Evolutionary conservation across 2,797 vertebrate species (phyloP).

Genomic region (Acridotheres tristis): DNA sequence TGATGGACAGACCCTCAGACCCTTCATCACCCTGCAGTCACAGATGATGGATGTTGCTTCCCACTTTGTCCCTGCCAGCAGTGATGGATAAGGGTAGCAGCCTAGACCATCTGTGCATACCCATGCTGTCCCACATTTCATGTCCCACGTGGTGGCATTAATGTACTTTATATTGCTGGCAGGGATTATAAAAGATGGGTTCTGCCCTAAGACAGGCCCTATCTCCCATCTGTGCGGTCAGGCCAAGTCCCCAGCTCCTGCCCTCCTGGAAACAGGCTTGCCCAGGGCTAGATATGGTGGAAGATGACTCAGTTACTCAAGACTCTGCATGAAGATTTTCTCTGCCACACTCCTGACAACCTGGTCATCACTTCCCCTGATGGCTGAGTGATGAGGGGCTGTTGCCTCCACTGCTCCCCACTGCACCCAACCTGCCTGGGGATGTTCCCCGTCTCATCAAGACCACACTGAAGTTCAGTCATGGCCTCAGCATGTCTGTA

Average conservation of each 20-base stretch:
- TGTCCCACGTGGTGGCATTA: background rate
- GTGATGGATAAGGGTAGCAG: background rate
- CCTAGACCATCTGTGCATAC: fast-evolving
- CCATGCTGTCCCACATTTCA: fast-evolving
- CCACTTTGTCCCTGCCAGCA: background rate
- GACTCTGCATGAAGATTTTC: background rate
- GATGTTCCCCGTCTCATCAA: fast-evolving
- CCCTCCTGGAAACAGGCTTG: fast-evolving
- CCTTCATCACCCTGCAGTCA: fast-evolving
- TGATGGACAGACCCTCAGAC: background rate
- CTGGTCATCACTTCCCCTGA: background rate
- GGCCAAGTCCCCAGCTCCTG: background rate
- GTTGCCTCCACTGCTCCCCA: background rate
- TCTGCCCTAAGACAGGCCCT: background rate
- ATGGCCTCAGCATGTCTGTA: background rate
- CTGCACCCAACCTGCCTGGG: background rate
- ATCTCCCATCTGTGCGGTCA: fast-evolving
- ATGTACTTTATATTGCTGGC: background rate
- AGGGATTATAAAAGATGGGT: background rate
- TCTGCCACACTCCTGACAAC: background rate
- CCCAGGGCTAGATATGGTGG: background rate
- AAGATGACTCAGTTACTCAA: background rate
- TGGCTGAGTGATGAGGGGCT: background rate
- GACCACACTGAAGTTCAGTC: background rate
- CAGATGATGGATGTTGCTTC: fast-evolving